Conservation (phyloP, 2,797 vertebrate species). For the Masticophis lateralis region DNA sequence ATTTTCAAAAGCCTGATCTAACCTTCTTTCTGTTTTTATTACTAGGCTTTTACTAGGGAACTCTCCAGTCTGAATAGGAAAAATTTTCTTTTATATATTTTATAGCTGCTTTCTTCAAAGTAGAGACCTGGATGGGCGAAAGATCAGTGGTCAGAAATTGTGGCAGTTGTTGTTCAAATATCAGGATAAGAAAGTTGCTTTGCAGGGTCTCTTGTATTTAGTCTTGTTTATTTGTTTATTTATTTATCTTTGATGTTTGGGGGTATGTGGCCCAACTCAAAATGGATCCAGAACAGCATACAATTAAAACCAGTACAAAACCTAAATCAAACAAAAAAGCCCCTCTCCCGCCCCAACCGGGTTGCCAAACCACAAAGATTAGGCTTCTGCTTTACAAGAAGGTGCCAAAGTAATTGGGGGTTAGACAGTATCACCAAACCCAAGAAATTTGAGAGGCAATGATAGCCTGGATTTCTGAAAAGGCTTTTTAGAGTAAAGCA, state of each 20-base stretch:
- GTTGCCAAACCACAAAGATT: too few species aligned
- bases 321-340: background rate
- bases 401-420: background rate
- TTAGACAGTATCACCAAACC: background rate
- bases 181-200: background rate
- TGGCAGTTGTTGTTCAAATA: background rate
- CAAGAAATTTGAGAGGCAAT: background rate
- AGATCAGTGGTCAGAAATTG: background rate
- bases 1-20: background rate
- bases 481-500: background rate
- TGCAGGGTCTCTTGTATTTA: background rate
- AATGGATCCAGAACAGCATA: background rate
- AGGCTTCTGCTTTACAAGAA: too few species aligned
- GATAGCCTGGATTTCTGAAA: background rate
- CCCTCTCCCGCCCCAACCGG: too few species aligned
- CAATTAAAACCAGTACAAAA: background rate
- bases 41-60: background rate
- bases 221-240: background rate
- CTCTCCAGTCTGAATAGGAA: background rate
- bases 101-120: background rate
- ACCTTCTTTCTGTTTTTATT: background rate
- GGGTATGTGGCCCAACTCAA: background rate
- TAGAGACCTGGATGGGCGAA: background rate
- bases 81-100: background rate
- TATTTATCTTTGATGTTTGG: background rate